Evolutionary conservation across 2,888 invertebrate species (phyloP), one percentile per base, ranked within the genome.

Genomic region (Plusia festucae): DNA sequence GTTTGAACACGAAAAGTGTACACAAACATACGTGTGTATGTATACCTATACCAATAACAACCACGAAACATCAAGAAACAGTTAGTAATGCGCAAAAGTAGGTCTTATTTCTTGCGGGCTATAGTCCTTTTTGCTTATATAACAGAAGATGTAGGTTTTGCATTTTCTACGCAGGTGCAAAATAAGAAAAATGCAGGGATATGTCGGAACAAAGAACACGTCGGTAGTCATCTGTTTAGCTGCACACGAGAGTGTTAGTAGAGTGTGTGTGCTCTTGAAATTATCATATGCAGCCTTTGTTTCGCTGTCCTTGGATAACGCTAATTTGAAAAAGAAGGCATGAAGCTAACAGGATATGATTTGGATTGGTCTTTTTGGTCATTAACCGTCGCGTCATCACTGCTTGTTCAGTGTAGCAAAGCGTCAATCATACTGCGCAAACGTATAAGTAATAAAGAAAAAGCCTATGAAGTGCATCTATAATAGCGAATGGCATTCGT

Each of bases 111-210:
- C 24, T 11, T n/a, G 18, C 0, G 0, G 0, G 0, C 61, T 70
- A 53, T 54, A 60, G 61, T 55, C 16, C 30, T 7, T 57, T 55
- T 59, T 53, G 9, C n/a, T 66, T 56, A 15, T 18, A 49, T 32
- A 16, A 2, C 6, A 13, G 65, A 53, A 44, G 49, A 40, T 30
- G 49, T 60, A 68, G 65, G 53, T 70, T 75, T 46, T 62, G 70
- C 61, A 22, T 46, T 30, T 46, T 22, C 49, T 64, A 62, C 70
- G 65, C 82, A 85, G 85, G 86, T 87, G 88, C 82, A 76, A 88
- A 88, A 85, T 82, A 80, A 82, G 86, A 84, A 82, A 85, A 84
- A 85, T 78, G 74, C 73, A 65, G 71, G 81, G 78, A 73, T 70
- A 75, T 68, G 68, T 70, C 27, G 66, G 75, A 83, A 88, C 87